Percentiles rank a stretch among this genome's conserved stretches.
Conservation (phyloP, 2,797 vertebrate genomes). For the Propithecus perrieri region DNA sequence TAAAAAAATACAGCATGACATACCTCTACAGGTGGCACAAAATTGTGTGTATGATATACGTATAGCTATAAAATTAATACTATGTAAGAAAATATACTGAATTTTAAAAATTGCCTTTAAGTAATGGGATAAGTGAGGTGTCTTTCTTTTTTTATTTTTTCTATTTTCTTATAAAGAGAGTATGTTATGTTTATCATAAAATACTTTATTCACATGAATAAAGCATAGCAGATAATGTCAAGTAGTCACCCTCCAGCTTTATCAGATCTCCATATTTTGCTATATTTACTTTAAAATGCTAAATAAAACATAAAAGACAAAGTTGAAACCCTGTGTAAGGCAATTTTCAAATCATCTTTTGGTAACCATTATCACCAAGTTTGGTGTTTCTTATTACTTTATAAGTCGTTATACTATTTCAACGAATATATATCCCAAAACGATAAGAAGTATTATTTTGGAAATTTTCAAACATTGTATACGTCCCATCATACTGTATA, state of each 20-base stretch:
- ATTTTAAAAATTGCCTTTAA: background rate
- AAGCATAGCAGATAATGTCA: background rate
- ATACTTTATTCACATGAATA: constrained; percentile 8
- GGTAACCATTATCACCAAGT: background rate
- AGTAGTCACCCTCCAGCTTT: background rate
- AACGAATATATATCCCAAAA: background rate
- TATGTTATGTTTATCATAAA: background rate
- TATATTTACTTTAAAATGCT: constrained; percentile 31
- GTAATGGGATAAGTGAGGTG: background rate
- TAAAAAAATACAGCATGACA: background rate
- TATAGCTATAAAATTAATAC: background rate
- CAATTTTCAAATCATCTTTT: background rate
- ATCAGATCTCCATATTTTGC: background rate
- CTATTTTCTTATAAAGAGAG: background rate
- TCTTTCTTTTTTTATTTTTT: background rate
- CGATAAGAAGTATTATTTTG: background rate
- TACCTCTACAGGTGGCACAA: background rate
- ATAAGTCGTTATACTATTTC: background rate
- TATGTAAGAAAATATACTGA: background rate
- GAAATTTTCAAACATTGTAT: background rate
- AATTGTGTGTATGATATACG: background rate
- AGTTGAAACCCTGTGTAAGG: background rate
- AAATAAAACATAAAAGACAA: constrained; percentile 1
- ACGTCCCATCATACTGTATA: background rate
- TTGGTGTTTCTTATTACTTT: background rate